Percentiles rank a stretch among this genome's conserved stretches.
Conservation (phyloP, 2,888 invertebrate species). For the Epinotia ramella region DNA sequence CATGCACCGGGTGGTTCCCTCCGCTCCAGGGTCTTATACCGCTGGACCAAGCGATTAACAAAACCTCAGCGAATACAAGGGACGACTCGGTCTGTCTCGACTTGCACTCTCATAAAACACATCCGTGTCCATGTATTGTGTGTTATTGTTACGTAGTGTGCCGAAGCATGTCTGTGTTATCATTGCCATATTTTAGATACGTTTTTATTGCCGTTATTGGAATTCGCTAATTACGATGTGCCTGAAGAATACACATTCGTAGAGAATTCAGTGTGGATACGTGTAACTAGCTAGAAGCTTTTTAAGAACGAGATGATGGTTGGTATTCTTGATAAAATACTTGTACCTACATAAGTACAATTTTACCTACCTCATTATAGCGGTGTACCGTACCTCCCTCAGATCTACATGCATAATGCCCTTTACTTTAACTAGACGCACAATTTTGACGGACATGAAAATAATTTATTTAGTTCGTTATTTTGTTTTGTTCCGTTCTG, state of each 20-base stretch:
- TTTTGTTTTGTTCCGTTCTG: conserved; percentile 60
- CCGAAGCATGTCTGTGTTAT: conserved; percentile 76
- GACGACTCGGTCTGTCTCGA: conserved; percentile 83
- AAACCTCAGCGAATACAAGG: conserved; percentile 80
- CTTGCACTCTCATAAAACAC: conserved; percentile 69
- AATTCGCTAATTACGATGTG: conserved; percentile 35
- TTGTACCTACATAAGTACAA: neutral
- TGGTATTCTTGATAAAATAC: conserved; percentile 1
- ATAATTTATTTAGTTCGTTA: neutral
- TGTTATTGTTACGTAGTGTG: conserved; percentile 74
- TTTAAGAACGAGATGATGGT: conserved; percentile 26
- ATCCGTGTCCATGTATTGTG: conserved; percentile 71
- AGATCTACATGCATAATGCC: neutral
- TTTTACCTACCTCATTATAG: neutral
- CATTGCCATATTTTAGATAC: conserved; percentile 51
- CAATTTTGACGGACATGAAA: conserved; percentile 22
- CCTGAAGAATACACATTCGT: conserved; percentile 34
- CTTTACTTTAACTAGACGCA: conserved; percentile 20
- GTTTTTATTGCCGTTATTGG: conserved; percentile 33
- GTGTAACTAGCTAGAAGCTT: conserved; percentile 44
- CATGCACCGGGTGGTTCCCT: conserved; percentile 72
- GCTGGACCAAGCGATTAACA: conserved; percentile 83
- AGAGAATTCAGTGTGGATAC: conserved; percentile 28
- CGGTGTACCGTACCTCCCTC: neutral
- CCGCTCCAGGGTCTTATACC: conserved; percentile 81